Evolutionary conservation across 2,888 invertebrate genomes (phyloP).

Genomic region (Eurois occulta): DNA sequence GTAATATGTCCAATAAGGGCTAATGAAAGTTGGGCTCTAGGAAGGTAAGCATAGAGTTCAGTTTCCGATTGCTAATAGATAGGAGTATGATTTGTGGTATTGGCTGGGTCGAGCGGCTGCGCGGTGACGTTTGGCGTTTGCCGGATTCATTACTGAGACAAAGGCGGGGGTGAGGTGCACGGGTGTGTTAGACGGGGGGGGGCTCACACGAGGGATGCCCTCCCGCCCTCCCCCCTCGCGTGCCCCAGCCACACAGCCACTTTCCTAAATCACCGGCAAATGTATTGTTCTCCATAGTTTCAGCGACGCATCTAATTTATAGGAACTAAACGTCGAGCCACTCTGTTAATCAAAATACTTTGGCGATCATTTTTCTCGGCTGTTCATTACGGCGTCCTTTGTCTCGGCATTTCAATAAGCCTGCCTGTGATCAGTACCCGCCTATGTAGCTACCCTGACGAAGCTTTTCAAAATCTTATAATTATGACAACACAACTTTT

Average conservation of each 20-base stretch:
- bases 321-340: conserved; percentile 63
- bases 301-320: conserved; percentile 64
- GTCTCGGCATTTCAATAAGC: conserved; percentile 26
- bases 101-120: conserved; percentile 81
- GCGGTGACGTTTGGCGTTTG: conserved; percentile 88
- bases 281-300: conserved; percentile 82
- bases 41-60: conserved; percentile 71
- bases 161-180: conserved; percentile 75
- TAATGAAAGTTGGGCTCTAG: conserved; percentile 61
- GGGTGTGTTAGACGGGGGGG: conserved; percentile 62
- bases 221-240: conserved; percentile 60
- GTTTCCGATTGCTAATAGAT: conserved; percentile 76
- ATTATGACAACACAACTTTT: background rate
- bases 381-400: conserved; percentile 38
- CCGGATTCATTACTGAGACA: conserved; percentile 90
- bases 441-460: background rate
- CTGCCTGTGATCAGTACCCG: conserved; percentile 1
- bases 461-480: background rate
- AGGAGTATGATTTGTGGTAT: conserved; percentile 82
- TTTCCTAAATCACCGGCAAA: conserved; percentile 88
- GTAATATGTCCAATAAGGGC: conserved; percentile 57
- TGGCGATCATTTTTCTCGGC: conserved; percentile 39
- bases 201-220: conserved; percentile 72
- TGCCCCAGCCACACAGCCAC: conserved; percentile 78
- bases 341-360: conserved; percentile 66